phyloP scores from a whole-genome alignment of 2,888 invertebrate species.

The Lasioglossum pauxillum region DNA sequence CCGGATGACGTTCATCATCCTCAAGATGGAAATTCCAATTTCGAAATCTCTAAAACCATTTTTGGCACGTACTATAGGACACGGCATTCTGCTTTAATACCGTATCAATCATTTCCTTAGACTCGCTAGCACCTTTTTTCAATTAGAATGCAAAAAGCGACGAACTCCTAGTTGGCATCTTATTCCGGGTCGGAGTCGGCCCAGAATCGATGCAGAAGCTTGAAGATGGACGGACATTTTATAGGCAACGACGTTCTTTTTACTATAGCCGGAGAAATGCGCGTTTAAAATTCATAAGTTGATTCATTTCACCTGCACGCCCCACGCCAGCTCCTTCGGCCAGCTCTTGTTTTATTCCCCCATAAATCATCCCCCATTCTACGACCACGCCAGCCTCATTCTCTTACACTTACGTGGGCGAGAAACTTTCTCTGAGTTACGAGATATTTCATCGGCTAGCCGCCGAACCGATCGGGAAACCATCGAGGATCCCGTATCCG shows the following conservation, averaged over 20 bases:
- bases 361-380: conserved; percentile 60
- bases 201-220: conserved; percentile 23
- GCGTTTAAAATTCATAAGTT: conserved; percentile 67
- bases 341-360: conserved; percentile 44
- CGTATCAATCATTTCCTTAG: neutral
- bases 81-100: neutral
- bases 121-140: neutral
- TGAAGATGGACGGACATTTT: conserved; percentile 7
- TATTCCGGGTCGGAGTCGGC: neutral
- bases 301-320: conserved; percentile 41
- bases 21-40: neutral
- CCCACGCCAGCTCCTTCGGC: conserved; percentile 9
- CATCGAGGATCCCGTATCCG: conserved; percentile 47
- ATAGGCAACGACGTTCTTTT: conserved; percentile 52
- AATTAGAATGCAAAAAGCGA: conserved; percentile 1
- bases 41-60: neutral
- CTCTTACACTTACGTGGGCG: conserved; percentile 60
- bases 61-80: neutral
- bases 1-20: neutral
- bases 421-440: conserved; percentile 71
- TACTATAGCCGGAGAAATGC: conserved; percentile 50
- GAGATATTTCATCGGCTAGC: conserved; percentile 70
- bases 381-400: conserved; percentile 26
- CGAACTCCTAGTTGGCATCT: neutral
- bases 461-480: conserved; percentile 66